A percentile compares a stretch with the other conserved stretches of the same genome.
Conservation (phyloP, 2,888 invertebrate species). For the Euplagia quadripunctaria region DNA sequence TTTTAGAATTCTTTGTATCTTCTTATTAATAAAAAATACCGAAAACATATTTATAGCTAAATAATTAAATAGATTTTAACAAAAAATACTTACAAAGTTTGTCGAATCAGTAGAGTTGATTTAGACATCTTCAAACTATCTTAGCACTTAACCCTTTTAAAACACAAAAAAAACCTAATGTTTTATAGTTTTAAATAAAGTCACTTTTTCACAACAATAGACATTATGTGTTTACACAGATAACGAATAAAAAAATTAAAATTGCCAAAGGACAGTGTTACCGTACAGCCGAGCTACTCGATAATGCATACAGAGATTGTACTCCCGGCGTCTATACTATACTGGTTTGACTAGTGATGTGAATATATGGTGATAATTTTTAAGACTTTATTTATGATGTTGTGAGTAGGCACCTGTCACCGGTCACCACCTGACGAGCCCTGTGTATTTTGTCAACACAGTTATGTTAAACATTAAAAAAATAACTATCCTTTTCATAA, state of each 20-base stretch:
- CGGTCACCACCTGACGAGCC: background rate
- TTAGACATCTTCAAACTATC: slow-evolving; percentile 59
- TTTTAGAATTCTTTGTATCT: background rate
- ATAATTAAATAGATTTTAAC: too few species aligned
- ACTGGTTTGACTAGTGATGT: slow-evolving; percentile 63
- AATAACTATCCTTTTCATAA: background rate
- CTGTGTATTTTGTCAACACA: background rate
- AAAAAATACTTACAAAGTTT: slow-evolving; percentile 64
- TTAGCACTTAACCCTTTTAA: slow-evolving; percentile 40
- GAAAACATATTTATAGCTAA: too few species aligned
- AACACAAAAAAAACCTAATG: slow-evolving; percentile 27
- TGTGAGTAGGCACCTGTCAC: background rate
- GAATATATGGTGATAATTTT: slow-evolving; percentile 47
- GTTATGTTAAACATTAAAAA: background rate
- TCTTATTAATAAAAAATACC: too few species aligned
- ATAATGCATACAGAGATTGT: slow-evolving; percentile 67
- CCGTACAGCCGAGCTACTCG: slow-evolving; percentile 56
- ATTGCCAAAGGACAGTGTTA: slow-evolving; percentile 48
- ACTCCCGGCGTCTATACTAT: slow-evolving; percentile 58
- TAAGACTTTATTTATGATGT: too few species aligned
- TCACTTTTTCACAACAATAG: slow-evolving; percentile 49
- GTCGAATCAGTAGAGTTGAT: slow-evolving; percentile 61
- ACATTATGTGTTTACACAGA: slow-evolving; percentile 34
- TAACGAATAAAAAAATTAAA: slow-evolving; percentile 27
- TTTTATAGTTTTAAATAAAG: slow-evolving; percentile 26